Evolutionary conservation across 2,113 vertebrate genomes (phyloP), one percentile per base, ranked within the genome.

Genomic region (Nannobrachium achirus): DNA sequence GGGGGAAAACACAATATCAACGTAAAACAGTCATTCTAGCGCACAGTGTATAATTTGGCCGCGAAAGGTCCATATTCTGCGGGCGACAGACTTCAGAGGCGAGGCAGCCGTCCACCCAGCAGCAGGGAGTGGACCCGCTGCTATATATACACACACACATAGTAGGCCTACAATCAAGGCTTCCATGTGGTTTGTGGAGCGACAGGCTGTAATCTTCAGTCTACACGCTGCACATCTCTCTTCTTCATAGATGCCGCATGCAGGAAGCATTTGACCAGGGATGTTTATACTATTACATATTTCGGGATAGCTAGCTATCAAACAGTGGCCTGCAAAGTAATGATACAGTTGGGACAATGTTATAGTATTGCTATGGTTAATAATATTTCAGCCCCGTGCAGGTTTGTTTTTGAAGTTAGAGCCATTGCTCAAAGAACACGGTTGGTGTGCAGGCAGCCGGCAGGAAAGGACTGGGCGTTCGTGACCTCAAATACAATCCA

Each of bases 121-220:
- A 75, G 81, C 76, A 86, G 86, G 89, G 86, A 90, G 81, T 77
- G 77, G 73, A 64, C 68, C 46, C 42, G 3, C 56, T 4, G 52
- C 88, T 93, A 92, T 91, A 92, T 91, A 89, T 90, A 25, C 25
- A 33, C 25, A 33, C 25, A 33, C 25, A 90, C 66, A 64, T 74
- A 16, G 63, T 63, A 80, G 81, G 72, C 77, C 89, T 90, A 78
- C 90, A 92, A 93, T 92, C 87, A 92, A 88, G 82, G 88, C 71
- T 76, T 85, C 80, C 66, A 67, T 86, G 85, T 82, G 88, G 89
- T 79, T 78, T 75, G 78, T 70, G 76, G 85, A 60, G 66, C 63
- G 57, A 82, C 89, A 73, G 68, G 70, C 86, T 90, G 63, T 89
- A 90, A 86, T 92, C 79, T 85, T 11, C 10, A 59, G 68, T 41